phyloP scores from a whole-genome alignment of 2,797 vertebrate genomes.

The Thamnophis elegans region DNA sequence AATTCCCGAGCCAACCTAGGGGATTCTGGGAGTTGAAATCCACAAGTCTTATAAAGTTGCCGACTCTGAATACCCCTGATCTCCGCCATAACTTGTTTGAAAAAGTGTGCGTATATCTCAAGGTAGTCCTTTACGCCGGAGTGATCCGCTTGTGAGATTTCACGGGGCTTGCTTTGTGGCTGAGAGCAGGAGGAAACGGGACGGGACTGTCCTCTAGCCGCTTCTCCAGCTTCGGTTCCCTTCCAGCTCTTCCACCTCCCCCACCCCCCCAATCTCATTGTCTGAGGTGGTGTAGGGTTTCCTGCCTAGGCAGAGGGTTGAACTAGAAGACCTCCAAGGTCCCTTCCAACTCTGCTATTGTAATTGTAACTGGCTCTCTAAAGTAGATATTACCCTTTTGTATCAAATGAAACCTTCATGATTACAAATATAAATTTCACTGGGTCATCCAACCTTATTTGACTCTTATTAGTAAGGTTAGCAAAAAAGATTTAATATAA shows the following conservation, averaged over 20 bases:
- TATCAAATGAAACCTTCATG: background rate
- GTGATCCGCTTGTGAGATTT: background rate
- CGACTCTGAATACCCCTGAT: background rate
- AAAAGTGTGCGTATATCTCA: background rate
- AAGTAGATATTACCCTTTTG: background rate
- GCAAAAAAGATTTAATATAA: background rate
- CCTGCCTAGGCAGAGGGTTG: no score
- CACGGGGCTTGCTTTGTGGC: background rate
- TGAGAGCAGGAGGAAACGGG: background rate
- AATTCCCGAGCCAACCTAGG: background rate
- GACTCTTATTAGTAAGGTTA: background rate
- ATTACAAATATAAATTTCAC: background rate
- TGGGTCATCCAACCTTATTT: background rate
- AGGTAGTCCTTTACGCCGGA: background rate
- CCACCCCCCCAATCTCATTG: accelerated
- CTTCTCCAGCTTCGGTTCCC: background rate
- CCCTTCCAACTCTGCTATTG: no score
- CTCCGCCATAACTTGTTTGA: background rate
- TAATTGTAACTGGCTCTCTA: background rate
- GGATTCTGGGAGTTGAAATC: background rate
- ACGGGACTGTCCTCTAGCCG: background rate
- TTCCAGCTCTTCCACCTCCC: background rate
- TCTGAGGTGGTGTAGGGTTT: no score
- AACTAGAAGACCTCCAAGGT: no score
- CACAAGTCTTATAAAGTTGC: background rate